Conservation (phyloP, 2,797 vertebrate genomes). For the Microctenopoma stevenorrisi region DNA sequence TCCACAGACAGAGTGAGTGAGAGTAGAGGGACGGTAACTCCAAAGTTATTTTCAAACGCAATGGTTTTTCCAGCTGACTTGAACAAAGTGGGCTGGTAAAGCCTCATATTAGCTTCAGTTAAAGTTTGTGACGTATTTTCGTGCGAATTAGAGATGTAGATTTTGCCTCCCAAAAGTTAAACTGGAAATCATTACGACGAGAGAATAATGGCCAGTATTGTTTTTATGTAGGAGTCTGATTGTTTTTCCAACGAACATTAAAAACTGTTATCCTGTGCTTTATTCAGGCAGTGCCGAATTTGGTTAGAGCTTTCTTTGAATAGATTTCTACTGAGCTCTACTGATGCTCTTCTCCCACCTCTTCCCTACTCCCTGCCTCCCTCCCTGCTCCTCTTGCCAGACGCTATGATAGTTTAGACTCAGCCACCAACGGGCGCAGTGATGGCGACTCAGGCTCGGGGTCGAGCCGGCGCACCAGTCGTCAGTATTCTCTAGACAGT, state of each 20-base stretch:
- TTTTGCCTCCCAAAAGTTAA: background rate
- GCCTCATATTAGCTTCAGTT: background rate
- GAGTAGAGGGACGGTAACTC: background rate
- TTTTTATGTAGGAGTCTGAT: constrained; percentile 13
- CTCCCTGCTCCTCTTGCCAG: constrained; percentile 85
- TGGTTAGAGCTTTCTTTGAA: constrained; percentile 64
- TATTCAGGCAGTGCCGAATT: constrained; percentile 32
- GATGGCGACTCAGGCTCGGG: constrained; percentile 95
- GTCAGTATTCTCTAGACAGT: constrained; percentile 95
- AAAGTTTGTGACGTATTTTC: background rate
- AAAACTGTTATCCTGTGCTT: constrained; percentile 24
- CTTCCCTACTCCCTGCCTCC: constrained; percentile 80
- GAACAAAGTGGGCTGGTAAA: background rate
- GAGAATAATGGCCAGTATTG: background rate
- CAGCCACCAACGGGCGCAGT: constrained; percentile 92
- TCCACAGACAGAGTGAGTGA: background rate
- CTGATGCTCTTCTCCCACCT: constrained; percentile 86
- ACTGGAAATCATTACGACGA: background rate
- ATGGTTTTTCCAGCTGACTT: background rate
- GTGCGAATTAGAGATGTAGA: background rate
- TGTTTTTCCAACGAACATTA: constrained; percentile 2
- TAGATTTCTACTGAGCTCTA: constrained; percentile 73
- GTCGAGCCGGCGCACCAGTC: constrained; percentile 92
- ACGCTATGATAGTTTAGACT: constrained; percentile 95
- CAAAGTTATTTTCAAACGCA: too few relatives aligned